phyloP scores from a whole-genome alignment of 1,140 invertebrate genomes.

The Drosophila lacertosa region DNA sequence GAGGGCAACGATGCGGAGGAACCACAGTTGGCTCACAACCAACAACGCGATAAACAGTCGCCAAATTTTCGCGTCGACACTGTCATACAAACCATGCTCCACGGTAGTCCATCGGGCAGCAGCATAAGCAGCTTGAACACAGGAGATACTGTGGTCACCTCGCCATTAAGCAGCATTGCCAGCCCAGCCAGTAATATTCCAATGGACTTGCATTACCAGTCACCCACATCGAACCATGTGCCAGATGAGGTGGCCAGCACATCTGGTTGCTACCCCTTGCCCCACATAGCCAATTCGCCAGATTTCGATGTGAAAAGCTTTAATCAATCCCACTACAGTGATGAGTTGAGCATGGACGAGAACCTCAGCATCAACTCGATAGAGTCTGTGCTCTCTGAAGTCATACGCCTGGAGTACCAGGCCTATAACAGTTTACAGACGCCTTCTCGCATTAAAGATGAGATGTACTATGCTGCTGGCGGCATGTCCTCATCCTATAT shows the following conservation, averaged over 20 bases:
- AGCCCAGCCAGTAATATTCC: slow-evolving; percentile 41
- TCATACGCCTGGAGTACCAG: slow-evolving; percentile 92
- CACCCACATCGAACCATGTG: slow-evolving; percentile 36
- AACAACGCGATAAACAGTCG: slow-evolving; percentile 23
- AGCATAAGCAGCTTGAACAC: slow-evolving; percentile 21
- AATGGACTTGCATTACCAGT: slow-evolving; percentile 65
- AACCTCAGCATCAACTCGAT: slow-evolving; percentile 86
- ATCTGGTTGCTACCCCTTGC: slow-evolving; percentile 53
- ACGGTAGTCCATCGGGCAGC: slow-evolving; percentile 39
- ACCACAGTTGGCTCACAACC: slow-evolving; percentile 1
- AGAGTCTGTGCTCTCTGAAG: slow-evolving; percentile 92
- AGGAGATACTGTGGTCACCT: slow-evolving; percentile 35
- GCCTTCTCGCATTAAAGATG: slow-evolving; percentile 79
- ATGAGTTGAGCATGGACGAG: slow-evolving; percentile 61
- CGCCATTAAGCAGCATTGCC: slow-evolving; percentile 42
- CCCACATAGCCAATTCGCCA: slow-evolving; percentile 56
- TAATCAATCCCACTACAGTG: slow-evolving; percentile 56
- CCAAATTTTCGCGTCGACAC: slow-evolving; percentile 49
- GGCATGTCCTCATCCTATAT: slow-evolving; percentile 43
- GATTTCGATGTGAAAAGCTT: slow-evolving; percentile 70
- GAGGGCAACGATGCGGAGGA: slow-evolving; percentile 23
- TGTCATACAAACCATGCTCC: slow-evolving; percentile 67
- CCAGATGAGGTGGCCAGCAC: slow-evolving; percentile 69
- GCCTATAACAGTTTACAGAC: slow-evolving; percentile 65
- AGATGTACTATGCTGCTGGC: slow-evolving; percentile 46